Base-by-base conservation (phyloP, 2,113 vertebrate species). In the Excalfactoria chinensis region DNA sequence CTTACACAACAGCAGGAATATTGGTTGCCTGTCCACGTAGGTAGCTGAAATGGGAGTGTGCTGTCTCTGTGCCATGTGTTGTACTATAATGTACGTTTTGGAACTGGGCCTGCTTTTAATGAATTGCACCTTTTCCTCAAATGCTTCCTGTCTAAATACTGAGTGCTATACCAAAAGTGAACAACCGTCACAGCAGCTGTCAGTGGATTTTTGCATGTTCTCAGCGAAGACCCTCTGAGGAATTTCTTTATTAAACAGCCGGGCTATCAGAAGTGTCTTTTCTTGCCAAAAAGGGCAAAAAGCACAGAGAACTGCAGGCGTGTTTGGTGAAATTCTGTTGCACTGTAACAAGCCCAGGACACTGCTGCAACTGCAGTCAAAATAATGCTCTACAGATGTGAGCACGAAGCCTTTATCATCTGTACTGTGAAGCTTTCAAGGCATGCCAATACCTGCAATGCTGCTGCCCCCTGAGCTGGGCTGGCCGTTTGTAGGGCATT, bases 201-300 rank as follows among this genome's bases (percentile, higher is more conserved):
- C 89, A 70, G 91, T 85, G 64, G 48, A 74, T 88, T 93, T 96
- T 84, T 85, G 64, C 88, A 78, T 3, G 9, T 93, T 93, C 64
- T 91, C 89, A 2, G 83, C 64, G 89, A 93, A 87, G 91, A 89
- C 84, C 77, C 93, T 95, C 93, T 72, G 46, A 94, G 90, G 95
- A 86, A 93, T 96, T 95, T 89, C 77, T 55, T 93, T 90, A 89
- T 93, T 95, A 93, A 95, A 84, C 49, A 94, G 77, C 63, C 0
- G 2, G 93, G 41, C 85, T 87, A 95, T 93, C 89, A 78, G 64
- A 95, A 95, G 90, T 3, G 20, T 77, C 76, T 84, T 86, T 89
- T 93, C 69, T 75, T 94, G 91, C 94, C 95, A 77, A 83, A 91
- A 86, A 94, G 92, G 92, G 89, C 95, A 93, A 91, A 84, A 88